A percentile compares a stretch with the other conserved stretches of the same genome.
phyloP scores from a whole-genome alignment of 2,797 vertebrate species.

The Artibeus lituratus region DNA sequence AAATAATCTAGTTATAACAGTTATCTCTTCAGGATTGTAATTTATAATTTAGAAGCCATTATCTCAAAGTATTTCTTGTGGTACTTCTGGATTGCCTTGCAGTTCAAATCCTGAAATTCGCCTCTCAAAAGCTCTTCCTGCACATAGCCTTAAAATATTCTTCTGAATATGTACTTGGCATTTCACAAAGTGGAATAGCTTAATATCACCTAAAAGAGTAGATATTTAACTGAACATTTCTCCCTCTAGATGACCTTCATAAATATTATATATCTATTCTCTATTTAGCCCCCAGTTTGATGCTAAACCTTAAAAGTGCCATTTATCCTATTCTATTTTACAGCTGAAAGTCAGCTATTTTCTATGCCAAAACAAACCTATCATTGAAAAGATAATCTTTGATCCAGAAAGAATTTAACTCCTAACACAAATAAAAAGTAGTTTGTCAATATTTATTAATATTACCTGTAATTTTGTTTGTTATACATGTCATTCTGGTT shows the following conservation, averaged over 20 bases:
- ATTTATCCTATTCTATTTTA: not conserved
- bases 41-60: not conserved
- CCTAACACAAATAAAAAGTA: slow-evolving; percentile 4
- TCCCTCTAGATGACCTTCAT: not conserved
- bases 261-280: not conserved
- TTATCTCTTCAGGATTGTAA: not conserved
- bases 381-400: not conserved
- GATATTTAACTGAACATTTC: not conserved
- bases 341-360: not conserved
- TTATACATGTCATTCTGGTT: not conserved
- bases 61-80: not conserved
- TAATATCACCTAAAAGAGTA: not conserved
- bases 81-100: not conserved
- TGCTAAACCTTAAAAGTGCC: not conserved
- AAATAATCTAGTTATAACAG: not conserved
- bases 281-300: not conserved
- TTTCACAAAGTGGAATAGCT: not conserved
- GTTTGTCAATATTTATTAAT: not conserved
- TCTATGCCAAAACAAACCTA: not conserved
- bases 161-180: not conserved
- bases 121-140: not conserved
- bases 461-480: not conserved
- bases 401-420: not conserved
- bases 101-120: not conserved
- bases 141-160: not conserved